Evolutionary conservation across 2,797 vertebrate genomes (phyloP).

Genomic region (Loriculus beryllinus): DNA sequence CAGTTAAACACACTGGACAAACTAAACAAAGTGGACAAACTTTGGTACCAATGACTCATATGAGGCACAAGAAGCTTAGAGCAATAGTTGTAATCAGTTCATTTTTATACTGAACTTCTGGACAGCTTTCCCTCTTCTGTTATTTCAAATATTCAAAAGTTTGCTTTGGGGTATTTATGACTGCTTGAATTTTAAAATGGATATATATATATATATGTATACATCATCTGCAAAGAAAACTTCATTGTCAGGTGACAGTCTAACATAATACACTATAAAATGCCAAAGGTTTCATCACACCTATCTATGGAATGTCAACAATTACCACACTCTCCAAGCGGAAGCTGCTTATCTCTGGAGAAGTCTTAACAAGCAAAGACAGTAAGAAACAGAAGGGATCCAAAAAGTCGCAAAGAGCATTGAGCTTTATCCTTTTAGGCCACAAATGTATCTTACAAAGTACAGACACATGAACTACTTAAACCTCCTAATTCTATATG

Average conservation of each 20-base stretch:
- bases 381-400: background rate
- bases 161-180: background rate
- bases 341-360: background rate
- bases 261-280: background rate
- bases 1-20: background rate
- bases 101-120: background rate
- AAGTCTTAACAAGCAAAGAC: constrained; percentile 15
- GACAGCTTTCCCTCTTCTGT: background rate
- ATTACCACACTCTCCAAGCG: background rate
- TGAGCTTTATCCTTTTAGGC: constrained; percentile 15
- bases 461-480: constrained; percentile 25
- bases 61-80: background rate
- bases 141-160: background rate
- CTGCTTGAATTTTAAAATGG: background rate
- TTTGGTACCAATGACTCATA: background rate
- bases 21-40: background rate
- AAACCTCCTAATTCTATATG: constrained; percentile 16
- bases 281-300: background rate
- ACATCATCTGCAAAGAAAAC: background rate
- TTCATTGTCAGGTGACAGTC: background rate
- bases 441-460: background rate
- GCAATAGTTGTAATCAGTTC: background rate
- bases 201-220: background rate
- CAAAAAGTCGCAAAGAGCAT: constrained; percentile 14
- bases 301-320: background rate